Base-by-base conservation (phyloP, 2,113 vertebrate genomes). In the Leptodactylus fuscus region DNA sequence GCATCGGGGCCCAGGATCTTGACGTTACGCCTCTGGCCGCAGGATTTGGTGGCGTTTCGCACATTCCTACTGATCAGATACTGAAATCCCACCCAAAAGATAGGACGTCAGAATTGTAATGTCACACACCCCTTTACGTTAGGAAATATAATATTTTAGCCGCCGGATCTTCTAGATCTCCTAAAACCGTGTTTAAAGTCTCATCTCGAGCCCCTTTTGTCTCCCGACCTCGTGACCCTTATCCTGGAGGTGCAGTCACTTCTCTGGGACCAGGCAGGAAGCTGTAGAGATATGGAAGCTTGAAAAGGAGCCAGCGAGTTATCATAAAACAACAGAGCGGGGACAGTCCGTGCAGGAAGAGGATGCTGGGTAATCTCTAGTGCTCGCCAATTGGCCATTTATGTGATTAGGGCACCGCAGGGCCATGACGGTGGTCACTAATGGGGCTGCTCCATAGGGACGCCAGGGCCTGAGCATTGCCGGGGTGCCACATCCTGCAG, bases 261-360 rank as follows among this genome's bases (percentile, higher is more conserved):
- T 89, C 89, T 88, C 91, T 90, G 88, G 58, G 90, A 95, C 96
- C 91, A 93, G 91, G 88, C 94, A 94, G 95, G 95, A 97, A 96
- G 89, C 90, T 91, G 88, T 92, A 87, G 89, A 91, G 94, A 93
- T 91, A 89, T 90, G 95, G 93, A 93, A 94, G 90, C 95, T 94
- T 87, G 75, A 92, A 69, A 89, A 91, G 94, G 92, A 94, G 92
- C 93, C 94, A 90, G 88, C 86, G 88, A 87, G 88, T 91, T 95
- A 95, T 96, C 93, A 92, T 90, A 93, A 91, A 94, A 93, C 94
- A 95, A 92, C 90, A 93, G 87, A 89, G 93, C 92, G 91, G 90
- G 80, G 90, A 89, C 90, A 88, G 88, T 93, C 92, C 87, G 92
- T 90, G 91, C 88, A 93, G 94, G 94, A 95, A 96, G 92, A 91